Evolutionary conservation across 2,797 vertebrate species (phyloP), one percentile per base, ranked within the genome.

Genomic region (Microtus californicus): DNA sequence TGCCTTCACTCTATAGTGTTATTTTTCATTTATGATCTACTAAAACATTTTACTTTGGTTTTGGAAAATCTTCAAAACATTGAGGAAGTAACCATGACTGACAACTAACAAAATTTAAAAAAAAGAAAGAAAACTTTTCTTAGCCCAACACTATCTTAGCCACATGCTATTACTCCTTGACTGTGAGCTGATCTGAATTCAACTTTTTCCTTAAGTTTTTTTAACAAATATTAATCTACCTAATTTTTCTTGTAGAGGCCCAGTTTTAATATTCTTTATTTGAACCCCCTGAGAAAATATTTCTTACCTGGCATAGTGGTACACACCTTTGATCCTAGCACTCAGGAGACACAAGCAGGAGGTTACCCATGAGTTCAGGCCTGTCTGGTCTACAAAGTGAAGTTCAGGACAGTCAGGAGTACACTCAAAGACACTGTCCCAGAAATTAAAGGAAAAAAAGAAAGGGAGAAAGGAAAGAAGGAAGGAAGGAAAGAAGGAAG

Each of bases 1-100:
- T 80, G 51, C 15, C 34, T 80, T 56, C 78, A 56, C 10, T 56
- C 10, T 54, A 59, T 7, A n/a, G 19, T 25, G 51, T 56, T 5
- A 59, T 95, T 94, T 73, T 96, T 13, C 95, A 95, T 86, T 1
- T 45, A 59, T 74, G 31, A 59, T 85, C 81, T 43, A 74, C 67
- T 90, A 71, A 21, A 86, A 10, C 59, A 71, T 94, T 95, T 96
- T 88, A 89, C 19, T 96, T 34, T 21, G 79, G 48, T 65, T 61
- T 89, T 21, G 14, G 23, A 21, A 71, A 21, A 77, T 1, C 5
- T 27, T 92, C 31, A 86, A 89, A 87, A 92, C 82, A 3, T 29
- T 67, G 74, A 88, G 88, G 56, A 89, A 88, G 81, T 45, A 88
- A 65, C 87, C 15, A 43, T 9, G 71, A 10, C 21, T 74, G 74